Base-by-base conservation (phyloP, 2,888 invertebrate genomes). In the Lepidocyrtoides sp. region DNA sequence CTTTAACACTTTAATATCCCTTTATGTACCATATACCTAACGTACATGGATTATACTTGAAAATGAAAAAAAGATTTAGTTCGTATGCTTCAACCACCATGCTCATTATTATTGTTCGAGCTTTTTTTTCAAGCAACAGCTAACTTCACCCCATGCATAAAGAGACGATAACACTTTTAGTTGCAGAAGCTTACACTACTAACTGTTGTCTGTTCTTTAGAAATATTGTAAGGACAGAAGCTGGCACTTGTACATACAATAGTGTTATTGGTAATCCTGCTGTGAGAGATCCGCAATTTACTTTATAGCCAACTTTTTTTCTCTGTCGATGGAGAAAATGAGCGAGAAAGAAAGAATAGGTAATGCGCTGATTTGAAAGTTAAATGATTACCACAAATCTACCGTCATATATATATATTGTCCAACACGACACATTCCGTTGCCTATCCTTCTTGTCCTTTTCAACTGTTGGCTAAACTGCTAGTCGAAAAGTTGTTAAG, bases 311-410 rank as follows among this genome's bases (percentile, higher is more conserved):
- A 82, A 82, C 82, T 82, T 82, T 82, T 82, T 54, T n/a, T n/a
- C n/a, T 79, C 44, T 44, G 26, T 82, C 82, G 86, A 85, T 75
- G 26, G 69, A 69, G 12, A 66, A 32, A 66, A n/a, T 26, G 29
- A 23, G 63, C 23, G 36, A 10, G 17, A 69, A 26, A 20, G 48
- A 44, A 14, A 41, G 86, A 86, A 86, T 86, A 41, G 86, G 75
- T 86, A 86, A 86, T 86, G 86, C 60, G 75, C 86, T 86, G 86
- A 86, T 86, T 86, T 86, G 86, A 86, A 86, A 86, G 86, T 86
- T 86, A 86, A 86, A 86, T 86, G 75, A 86, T 86, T 75, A 86
- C 86, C 86, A 75, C 86, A 86, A 86, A 86, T 86, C 86, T 86
- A 86, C 75, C 75, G 75, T 86, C 86, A 86, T 75, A 85, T 85